These are phyloP conservation scores for Halichoeres trimaculatus DNA, from an alignment of 2,113 vertebrate species.

Conservation along the genomic window DNA sequence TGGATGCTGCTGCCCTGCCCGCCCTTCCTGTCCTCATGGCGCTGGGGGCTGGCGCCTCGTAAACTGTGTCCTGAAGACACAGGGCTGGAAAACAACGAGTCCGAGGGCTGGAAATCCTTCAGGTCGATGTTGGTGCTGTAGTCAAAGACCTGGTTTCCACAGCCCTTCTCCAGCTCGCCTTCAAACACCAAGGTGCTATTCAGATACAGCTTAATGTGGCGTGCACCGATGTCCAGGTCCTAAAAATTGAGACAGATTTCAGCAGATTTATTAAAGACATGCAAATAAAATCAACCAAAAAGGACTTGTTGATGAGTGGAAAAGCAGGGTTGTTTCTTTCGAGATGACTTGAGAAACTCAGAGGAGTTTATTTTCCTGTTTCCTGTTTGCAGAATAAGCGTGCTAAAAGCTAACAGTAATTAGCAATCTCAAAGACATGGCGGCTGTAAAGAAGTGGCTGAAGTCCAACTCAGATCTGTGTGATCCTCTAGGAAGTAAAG, in stretches of 20 bases:
- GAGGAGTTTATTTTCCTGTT: too few relatives aligned
- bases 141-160: constrained; percentile 83
- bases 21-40: constrained; percentile 51
- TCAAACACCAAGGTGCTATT: constrained; percentile 90
- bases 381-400: background rate
- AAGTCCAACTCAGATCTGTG: constrained; percentile 34
- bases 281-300: too few relatives aligned
- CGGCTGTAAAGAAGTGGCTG: constrained; percentile 11
- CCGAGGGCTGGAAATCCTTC: constrained; percentile 67
- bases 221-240: constrained; percentile 90
- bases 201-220: constrained; percentile 89
- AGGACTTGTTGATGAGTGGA: background rate
- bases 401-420: constrained; percentile 40
- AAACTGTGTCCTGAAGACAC: constrained; percentile 76
- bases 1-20: constrained; percentile 42
- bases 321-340: too few relatives aligned
- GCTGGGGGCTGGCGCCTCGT: constrained; percentile 66
- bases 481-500: constrained; percentile 12
- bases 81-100: constrained; percentile 74
- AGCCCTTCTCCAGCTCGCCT: constrained; percentile 88
- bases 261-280: background rate
- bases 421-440: constrained; percentile 38
- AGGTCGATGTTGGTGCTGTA: constrained; percentile 85
- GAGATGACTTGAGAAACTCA: too few relatives aligned
- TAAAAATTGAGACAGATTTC: constrained; percentile 59